Conservation (phyloP, 2,797 vertebrate genomes). For the Spea hammondii region DNA sequence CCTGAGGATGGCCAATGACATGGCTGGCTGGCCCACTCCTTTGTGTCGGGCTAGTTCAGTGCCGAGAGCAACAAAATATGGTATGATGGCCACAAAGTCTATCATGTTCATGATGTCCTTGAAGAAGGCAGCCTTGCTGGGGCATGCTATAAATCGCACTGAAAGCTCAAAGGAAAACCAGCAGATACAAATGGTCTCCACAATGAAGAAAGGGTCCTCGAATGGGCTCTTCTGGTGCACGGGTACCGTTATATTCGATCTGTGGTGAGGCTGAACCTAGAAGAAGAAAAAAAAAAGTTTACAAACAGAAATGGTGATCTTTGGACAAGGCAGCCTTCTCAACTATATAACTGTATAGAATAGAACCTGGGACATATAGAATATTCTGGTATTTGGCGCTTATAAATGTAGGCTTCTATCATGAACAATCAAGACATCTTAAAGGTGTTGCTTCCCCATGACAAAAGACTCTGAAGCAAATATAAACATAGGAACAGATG, state of each 20-base stretch:
- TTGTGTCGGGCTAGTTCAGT: conserved; percentile 83
- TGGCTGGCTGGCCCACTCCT: conserved; percentile 73
- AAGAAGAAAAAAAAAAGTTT: conserved; percentile 17
- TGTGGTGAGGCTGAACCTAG: conserved; percentile 41
- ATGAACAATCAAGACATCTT: too few species aligned
- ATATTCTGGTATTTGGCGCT: too few species aligned
- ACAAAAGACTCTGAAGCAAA: too few species aligned
- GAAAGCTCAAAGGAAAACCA: conserved; percentile 90
- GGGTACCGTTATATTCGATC: conserved; percentile 12
- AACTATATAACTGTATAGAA: too few species aligned
- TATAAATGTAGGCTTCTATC: too few species aligned
- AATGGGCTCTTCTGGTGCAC: conserved; percentile 63
- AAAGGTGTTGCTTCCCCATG: too few species aligned
- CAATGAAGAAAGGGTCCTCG: conserved; percentile 86
- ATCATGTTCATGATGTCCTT: conserved; percentile 95
- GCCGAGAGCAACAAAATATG: conserved; percentile 87
- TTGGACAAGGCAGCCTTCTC: too few species aligned
- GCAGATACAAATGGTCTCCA: conserved; percentile 87
- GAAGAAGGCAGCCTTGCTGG: conserved; percentile 84
- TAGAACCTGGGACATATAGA: too few species aligned
- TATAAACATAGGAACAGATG: too few species aligned
- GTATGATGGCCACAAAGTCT: conserved; percentile 91
- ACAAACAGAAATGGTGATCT: neutral
- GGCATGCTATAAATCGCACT: conserved; percentile 77
- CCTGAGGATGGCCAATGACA: conserved; percentile 85